Base-by-base conservation (phyloP, 2,797 vertebrate genomes). In the Falco cherrug region DNA sequence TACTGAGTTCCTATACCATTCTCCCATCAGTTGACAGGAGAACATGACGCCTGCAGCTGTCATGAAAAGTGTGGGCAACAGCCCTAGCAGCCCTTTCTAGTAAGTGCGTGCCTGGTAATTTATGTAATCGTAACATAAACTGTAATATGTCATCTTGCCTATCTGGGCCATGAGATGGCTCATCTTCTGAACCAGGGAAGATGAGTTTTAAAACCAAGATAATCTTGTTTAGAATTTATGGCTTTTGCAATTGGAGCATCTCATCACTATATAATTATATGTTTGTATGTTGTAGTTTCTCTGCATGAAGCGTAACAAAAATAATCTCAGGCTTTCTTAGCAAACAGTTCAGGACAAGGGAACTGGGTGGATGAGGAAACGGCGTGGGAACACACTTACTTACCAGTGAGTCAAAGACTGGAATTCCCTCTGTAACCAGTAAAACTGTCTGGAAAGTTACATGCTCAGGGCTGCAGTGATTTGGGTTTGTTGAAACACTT, bases 391-490 rank as follows among this genome's bases (percentile, higher is more conserved):
- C 86, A 65, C 47, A 11, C 21, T 85, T 76, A 74, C 35, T 60
- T 87, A 60, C 60, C 50, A 68, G 21, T 94, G 86, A 95, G 80
- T 96, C 92, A 95, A 96, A 89, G 67, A 76, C 88, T 94, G 86
- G 75, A 95, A 90, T 97, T 93, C 84, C 65, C 60, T 94, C 74
- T 74, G 14, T 76, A 93, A 92, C 90, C 77, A 56, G 90, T 90
- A 87, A 90, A 77, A 88, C 83, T 84, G 80, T 79, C 88, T 95
- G 80, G 74, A 69, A 67, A 77, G 51, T 86, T 84, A 87, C 1
- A 0, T 87, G 53, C 84, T 84, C 79, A 67, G 89, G 54, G 54
- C 65, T 90, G 65, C 59, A 45, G 93, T 84, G 87, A 67, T 92
- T 91, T 91, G 91, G 43, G n/a, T 88, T 88, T 91, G 83, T 89